Evolutionary conservation across 2,113 vertebrate genomes (phyloP), one percentile per base, ranked within the genome.

Genomic region (Chroicocephalus ridibundus): DNA sequence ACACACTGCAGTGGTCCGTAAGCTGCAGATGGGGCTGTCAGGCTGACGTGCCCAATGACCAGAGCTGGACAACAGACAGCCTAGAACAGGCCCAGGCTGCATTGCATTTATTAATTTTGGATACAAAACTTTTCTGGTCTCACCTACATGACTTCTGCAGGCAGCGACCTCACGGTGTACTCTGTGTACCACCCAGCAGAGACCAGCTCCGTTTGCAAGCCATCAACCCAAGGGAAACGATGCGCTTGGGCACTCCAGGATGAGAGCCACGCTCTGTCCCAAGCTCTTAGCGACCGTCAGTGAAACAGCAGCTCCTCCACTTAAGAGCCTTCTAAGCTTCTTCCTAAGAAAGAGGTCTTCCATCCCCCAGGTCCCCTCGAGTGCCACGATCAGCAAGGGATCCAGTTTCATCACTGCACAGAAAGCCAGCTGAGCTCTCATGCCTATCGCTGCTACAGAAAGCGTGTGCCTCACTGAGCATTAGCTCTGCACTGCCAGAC

Each of bases 161-260:
- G 64, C 68, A 40, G 47, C 29, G 80, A 46, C 80, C 86, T 69
- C 38, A 11, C 1, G 47, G 49, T 1, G 14, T 4, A 8, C 62
- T 49, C 47, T 12, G 47, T 49, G 47, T 22, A 12, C 18, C 66
- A 29, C 66, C 36, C 61, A 31, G 29, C 55, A 52, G 34, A 32
- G 71, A 52, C 25, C 42, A 40, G 71, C 62, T 36, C 44, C 2
- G 0, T 24, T 9, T 18, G 66, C 38, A 38, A 55, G 27, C 40
- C 10, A 36, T 24, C 24, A 44, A 10, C 20, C 58, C 52, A 21
- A 55, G 88, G 4, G 46, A 34, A 82, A 61, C 0, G 2, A 47
- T 9, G 52, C 0, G 1, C 72, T 20, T 1, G 0, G 62, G 68
- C 0, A 0, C 49, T 49, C 40, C 38, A 10, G 42, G 57, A 65